Evolutionary conservation across 2,888 invertebrate genomes (phyloP), one percentile per base, ranked within the genome.

Genomic region (Merodon equestris): DNA sequence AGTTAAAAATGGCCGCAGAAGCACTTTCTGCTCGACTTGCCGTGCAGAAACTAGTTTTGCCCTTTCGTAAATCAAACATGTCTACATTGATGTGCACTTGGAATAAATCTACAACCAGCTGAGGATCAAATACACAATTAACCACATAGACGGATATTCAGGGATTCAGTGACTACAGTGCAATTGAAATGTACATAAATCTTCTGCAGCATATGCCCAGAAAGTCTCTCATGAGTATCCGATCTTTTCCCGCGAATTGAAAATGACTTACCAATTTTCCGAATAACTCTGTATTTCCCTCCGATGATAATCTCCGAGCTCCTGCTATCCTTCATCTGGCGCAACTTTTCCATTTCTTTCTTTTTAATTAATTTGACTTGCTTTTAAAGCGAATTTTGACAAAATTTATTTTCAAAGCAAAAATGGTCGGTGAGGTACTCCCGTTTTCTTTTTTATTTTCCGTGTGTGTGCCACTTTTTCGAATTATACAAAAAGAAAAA

Each of bases 281-380:
- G 93, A 88, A 97, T 94, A 87, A 98, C 92, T 89, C 97, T 94
- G 91, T 97, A 98, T 91, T 95, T 97, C 87, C 95, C 95, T 89
- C 95, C 96, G 89, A 97, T 94, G 89, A 96, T 92, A 89, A 95
- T 93, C 90, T 96, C 95, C 87, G 86, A 84, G 18, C 81, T 81
- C 75, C 88, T 85, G 75, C 82, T 85, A 76, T 87, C 87, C 84
- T 87, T 88, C 84, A 87, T 84, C 72, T 85, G 82, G 82, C 87
- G 85, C 81, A 88, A 83, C 82, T 87, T 88, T 74, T 88, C 88
- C 88, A 88, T 88, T 40, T 40, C 9, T 27, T 4, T 27, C 7
- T 27, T 27, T 7, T 27, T 27, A 27, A 27, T 27, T 27, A 67
- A 58, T 63, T 73, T 58, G 14, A 38, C 51, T 77, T 63, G 42